Evolutionary conservation across 2,797 vertebrate species (phyloP).

Genomic region (Choloepus didactylus): DNA sequence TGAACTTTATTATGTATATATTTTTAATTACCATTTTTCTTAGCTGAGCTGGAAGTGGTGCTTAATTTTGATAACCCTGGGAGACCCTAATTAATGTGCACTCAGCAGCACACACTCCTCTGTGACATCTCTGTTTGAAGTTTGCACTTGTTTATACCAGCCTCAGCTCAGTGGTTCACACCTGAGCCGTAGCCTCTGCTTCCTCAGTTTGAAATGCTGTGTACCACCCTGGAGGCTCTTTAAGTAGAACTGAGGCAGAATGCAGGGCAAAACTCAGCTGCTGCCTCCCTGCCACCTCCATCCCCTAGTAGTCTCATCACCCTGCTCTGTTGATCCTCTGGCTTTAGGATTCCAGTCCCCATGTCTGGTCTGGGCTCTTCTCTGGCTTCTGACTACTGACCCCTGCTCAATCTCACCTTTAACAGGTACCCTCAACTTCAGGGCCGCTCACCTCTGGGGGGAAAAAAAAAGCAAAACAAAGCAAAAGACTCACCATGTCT

Average conservation of each 20-base stretch:
- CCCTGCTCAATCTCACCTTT: not conserved
- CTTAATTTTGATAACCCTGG: not conserved
- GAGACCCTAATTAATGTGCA: not conserved
- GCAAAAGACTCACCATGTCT: not conserved
- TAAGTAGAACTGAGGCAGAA: not conserved
- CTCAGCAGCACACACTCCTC: not conserved
- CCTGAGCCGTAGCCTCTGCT: not conserved
- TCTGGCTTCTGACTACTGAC: not conserved
- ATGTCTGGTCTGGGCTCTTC: not conserved
- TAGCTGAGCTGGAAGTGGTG: constrained; percentile 37
- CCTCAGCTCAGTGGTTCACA: not conserved
- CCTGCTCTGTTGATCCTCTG: rapidly evolving
- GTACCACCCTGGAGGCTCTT: no score
- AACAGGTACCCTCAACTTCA: not conserved
- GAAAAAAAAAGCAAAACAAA: not conserved
- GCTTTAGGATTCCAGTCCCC: not conserved
- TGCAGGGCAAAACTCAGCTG: not conserved
- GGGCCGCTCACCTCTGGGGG: not conserved
- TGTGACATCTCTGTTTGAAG: not conserved
- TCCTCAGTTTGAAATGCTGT: not conserved
- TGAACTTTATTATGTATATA: constrained; percentile 29
- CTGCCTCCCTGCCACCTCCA: no score
- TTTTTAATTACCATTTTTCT: constrained; percentile 49
- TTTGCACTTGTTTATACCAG: not conserved
- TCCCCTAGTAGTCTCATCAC: not conserved